Evolutionary conservation across 2,113 vertebrate genomes (phyloP), one percentile per base, ranked within the genome.

Genomic region (Nesogale talazaci): DNA sequence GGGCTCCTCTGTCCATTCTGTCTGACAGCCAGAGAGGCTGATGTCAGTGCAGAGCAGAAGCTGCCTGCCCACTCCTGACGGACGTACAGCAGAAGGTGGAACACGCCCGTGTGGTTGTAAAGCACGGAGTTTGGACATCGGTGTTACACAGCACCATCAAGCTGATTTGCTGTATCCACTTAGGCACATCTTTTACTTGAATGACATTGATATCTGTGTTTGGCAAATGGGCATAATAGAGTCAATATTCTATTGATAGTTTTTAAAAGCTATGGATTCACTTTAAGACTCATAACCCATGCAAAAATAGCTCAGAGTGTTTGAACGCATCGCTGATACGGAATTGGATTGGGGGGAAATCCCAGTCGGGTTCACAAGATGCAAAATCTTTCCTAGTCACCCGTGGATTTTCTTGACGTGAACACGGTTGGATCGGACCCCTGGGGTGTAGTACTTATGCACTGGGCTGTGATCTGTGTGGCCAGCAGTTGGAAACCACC

Each of bases 101-200:
- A 4, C 2, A 11, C 5, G 6, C 1, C 0, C 1, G 1, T 6
- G 36, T 16, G 15, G 11, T 10, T 3, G 1, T 1, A 1, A 11
- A 59, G 14, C 63, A 2, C 78, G 3, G 3, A 34, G 82, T 14
- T 0, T 3, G 12, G 76, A 25, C 57, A 2, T n/a, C 16, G n/a
- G 3, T 40, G 5, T 34, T 6, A 59, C 0, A 0, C 16, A 52
- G 38, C 17, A 1, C 0, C 0, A 3, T 1, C 9, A 0, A 59
- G 20, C 10, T 4, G n/a, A 23, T 7, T 7, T 22, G 22, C 14
- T 1, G 12, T 1, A 52, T 14, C n/a, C 27, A 34, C 29, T 27
- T 27, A 8, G 14, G 7, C 22, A 25, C 7, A 5, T 1, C 22
- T 52, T 27, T 80, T 3, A 3, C 52, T 27, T 65, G 20, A n/a